phyloP scores from a whole-genome alignment of 2,797 vertebrate species.

The Pipistrellus nathusii region DNA sequence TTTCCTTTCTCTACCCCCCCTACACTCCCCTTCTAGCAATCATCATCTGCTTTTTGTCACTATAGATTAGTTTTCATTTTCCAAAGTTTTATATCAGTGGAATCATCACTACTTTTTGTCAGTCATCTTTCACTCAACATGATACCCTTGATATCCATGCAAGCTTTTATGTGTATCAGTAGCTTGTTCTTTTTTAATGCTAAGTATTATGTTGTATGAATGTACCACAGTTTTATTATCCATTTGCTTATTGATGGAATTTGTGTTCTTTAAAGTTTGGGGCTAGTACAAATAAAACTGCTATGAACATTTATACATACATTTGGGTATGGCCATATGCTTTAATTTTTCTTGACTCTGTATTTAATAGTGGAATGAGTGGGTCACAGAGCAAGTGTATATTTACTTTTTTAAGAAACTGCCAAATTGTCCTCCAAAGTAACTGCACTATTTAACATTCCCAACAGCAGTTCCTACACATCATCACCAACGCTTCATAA shows the following conservation, averaged over 20 bases:
- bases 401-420: neutral
- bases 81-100: neutral
- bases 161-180: neutral
- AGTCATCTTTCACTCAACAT: conserved; percentile 2
- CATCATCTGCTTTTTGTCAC: neutral
- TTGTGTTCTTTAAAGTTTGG: neutral
- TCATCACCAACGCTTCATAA: neutral
- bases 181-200: neutral
- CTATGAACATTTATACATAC: neutral
- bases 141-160: neutral
- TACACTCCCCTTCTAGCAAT: neutral
- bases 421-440: neutral
- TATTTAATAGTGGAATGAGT: neutral
- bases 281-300: conserved; percentile 21
- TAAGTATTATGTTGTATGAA: neutral
- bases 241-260: neutral
- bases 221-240: neutral
- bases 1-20: neutral
- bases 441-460: conserved; percentile 23
- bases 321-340: neutral
- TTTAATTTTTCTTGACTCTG: conserved; percentile 32
- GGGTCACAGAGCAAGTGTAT: neutral
- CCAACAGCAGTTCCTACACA: neutral
- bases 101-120: neutral
- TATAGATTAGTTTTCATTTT: conserved; percentile 34